Evolutionary conservation across 2,888 invertebrate species (phyloP), one percentile per base, ranked within the genome.

Genomic region (Glyphotaelius pellucidus): DNA sequence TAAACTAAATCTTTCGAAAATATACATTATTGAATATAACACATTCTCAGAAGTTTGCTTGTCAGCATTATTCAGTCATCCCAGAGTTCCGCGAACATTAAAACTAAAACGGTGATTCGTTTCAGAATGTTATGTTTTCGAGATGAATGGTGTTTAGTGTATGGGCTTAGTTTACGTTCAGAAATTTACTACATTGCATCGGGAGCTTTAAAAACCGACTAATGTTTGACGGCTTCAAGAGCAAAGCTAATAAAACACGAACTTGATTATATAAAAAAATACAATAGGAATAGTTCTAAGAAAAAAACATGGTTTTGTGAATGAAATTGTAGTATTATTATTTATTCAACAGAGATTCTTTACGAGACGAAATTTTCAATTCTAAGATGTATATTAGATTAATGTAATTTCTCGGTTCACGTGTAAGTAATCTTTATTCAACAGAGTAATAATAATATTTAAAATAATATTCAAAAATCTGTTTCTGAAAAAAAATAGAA

Each of bases 121-220:
- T 67, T 19, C 3, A 32, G 88, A 89, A 79, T 89, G 88, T 30
- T 52, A 30, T 86, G n/a, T 86, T 86, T 86, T 86, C 38, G 25
- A 38, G 47, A 86, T 35, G 85, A 85, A 85, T 38, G 35, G 42
- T 38, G 85, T 38, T 38, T 85, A 67, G 67, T 67, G 67, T 67
- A 67, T n/a, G n/a, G 67, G 67, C 7, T 67, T 25, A 67, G 67
- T 67, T 67, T 67, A 67, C 67, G 25, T 25, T 67, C 19, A 31
- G 9, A 35, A 38, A 47, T 35, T 86, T 86, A 83, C 30, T 30
- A 86, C 42, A n/a, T 42, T 42, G 42, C 86, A 15, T n/a, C 11
- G 25, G 15, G 25, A 67, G 67, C 67, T 67, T 67, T 67, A 7
- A 9, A 67, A 67, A n/a, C 67, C n/a, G 67, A 67, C 25, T n/a